Evolutionary conservation across 2,113 vertebrate genomes (phyloP).

Genomic region (Syngnathus floridae): DNA sequence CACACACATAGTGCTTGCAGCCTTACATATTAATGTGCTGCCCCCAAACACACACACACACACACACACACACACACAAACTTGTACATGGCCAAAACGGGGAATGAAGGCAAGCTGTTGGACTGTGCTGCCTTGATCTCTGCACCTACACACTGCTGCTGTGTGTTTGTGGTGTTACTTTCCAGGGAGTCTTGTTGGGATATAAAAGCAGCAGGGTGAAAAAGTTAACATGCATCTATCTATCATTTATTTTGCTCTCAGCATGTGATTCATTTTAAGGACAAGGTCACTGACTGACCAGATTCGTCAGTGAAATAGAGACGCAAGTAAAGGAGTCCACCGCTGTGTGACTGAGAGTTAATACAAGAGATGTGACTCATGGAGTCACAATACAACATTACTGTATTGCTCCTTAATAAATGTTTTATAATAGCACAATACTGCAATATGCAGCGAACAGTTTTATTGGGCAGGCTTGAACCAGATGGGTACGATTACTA

Average conservation of each 20-base stretch:
- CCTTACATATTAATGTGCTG: slow-evolving; percentile 39
- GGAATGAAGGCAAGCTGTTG: not conserved
- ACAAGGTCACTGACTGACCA: slow-evolving; percentile 12
- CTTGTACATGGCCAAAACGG: slow-evolving; percentile 6
- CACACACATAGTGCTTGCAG: slow-evolving; percentile 19
- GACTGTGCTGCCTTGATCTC: slow-evolving; percentile 18
- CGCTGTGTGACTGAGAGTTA: too few species aligned
- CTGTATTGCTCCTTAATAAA: too few species aligned
- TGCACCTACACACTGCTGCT: slow-evolving; percentile 4
- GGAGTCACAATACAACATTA: too few species aligned
- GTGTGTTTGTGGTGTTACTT: slow-evolving; percentile 8
- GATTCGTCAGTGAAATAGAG: not conserved
- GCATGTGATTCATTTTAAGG: not conserved
- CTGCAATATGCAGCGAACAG: too few species aligned
- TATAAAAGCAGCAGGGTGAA: slow-evolving; percentile 27
- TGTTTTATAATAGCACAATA: too few species aligned
- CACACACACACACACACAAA: slow-evolving; percentile 3
- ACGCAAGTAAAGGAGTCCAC: too few species aligned
- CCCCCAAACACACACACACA: too few species aligned
- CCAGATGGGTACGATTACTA: not conserved
- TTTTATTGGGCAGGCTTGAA: too few species aligned
- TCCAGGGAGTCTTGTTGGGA: slow-evolving; percentile 13
- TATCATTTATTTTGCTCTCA: slow-evolving; percentile 27
- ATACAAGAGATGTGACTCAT: too few species aligned
- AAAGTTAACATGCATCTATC: slow-evolving; percentile 18